These are phyloP conservation scores for Cinclus cinclus DNA, from an alignment of 2,113 vertebrate species.

Conservation along the genomic window DNA sequence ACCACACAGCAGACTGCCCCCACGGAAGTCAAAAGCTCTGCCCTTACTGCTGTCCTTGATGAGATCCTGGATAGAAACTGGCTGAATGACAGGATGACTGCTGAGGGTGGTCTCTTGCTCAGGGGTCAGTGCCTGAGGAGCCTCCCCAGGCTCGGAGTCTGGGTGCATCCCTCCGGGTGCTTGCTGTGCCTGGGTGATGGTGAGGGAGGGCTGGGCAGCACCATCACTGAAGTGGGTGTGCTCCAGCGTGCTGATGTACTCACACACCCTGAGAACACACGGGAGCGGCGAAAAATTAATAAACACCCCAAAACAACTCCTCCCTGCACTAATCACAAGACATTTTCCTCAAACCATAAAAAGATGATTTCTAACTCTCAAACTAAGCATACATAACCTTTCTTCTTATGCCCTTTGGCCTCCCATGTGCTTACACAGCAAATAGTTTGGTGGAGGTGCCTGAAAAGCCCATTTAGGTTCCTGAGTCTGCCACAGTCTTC, in stretches of 20 bases:
- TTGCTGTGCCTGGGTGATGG: conserved; percentile 86
- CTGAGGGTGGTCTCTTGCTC: conserved; percentile 79
- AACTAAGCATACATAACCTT: background rate
- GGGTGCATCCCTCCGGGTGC: background rate
- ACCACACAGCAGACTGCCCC: conserved; percentile 86
- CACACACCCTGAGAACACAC: conserved; percentile 83
- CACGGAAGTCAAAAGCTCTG: conserved; percentile 82
- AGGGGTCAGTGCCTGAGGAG: conserved; percentile 51
- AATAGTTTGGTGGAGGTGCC: background rate
- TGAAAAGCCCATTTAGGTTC: background rate
- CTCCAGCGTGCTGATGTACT: conserved; percentile 93
- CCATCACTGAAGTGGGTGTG: conserved; percentile 94
- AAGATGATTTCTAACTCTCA: background rate
- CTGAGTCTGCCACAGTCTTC: background rate
- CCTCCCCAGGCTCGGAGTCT: conserved; percentile 73
- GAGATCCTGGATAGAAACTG: conserved; percentile 90
- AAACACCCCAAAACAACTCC: background rate
- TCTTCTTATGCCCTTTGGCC: background rate
- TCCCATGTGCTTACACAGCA: background rate
- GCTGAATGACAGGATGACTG: conserved; percentile 83
- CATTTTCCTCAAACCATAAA: background rate
- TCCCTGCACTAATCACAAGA: background rate
- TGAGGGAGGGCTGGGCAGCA: conserved; percentile 78
- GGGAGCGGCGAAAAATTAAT: background rate
- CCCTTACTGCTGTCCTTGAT: conserved; percentile 82